Evolutionary conservation across 2,888 invertebrate species (phyloP), one percentile per base, ranked within the genome.

Genomic region (Tanaodytes sp.): DNA sequence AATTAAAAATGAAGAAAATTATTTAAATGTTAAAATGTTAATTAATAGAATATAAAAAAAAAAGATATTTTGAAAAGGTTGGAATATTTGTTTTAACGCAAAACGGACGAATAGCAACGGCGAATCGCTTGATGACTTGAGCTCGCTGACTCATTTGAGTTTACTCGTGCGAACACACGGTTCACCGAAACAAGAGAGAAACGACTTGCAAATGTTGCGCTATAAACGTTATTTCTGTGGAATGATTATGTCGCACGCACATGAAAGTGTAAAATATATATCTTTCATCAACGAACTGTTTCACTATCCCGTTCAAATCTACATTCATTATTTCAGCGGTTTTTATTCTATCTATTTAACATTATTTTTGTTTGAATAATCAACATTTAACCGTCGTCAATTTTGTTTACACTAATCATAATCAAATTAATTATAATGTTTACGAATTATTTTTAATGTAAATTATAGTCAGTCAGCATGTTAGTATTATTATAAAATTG

Each of bases 171-270:
- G 68, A 68, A 62, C 23, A 61, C 40, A 43, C 61, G 31, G 31
- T 43, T 62, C 43, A 36, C 67, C 62, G 62, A 68, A 68, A 68
- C 62, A 62, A 62, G 68, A 67, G 62, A 51, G 57, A 67, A 67
- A 67, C 68, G 58, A 68, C 68, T 68, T 39, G 52, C 62, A 62
- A 68, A 58, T 63, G 62, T 68, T 62, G 45, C 57, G 52, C 57
- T 36, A 39, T n/a, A 43, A 58, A 58, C 42, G 68, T 58, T 68
- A 68, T 68, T 68, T 68, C 63, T 55, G 68, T 42, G 36, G 39
- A 68, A 57, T 52, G 63, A 52, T 51, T 68, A 57, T 63, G 68
- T 68, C 57, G 67, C 49, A 51, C 49, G 51, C 55, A 61, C 59
- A 59, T 48, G 52, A 59, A 55, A 58, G 51, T 45, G 45, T 40